These are phyloP conservation scores for Drosophila auraria DNA, from an alignment of 1,140 invertebrate genomes.

Conservation along the genomic window DNA sequence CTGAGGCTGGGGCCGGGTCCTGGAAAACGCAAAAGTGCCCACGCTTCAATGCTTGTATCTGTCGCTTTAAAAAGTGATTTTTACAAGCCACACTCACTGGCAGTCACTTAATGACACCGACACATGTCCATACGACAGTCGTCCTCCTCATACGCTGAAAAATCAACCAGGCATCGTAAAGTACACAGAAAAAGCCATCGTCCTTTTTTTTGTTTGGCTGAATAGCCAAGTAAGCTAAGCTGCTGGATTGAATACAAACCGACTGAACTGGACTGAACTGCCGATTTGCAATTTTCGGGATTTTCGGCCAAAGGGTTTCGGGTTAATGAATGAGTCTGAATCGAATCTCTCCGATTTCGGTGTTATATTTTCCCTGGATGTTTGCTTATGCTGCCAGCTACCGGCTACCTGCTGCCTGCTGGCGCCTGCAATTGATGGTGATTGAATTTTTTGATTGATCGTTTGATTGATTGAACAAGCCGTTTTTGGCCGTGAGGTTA, in stretches of 20 bases:
- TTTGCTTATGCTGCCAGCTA: constrained; percentile 23
- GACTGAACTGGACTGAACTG: constrained; percentile 35
- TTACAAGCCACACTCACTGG: constrained; percentile 49
- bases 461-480: constrained; percentile 74
- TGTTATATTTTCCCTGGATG: constrained; percentile 22
- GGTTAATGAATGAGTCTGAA: constrained; percentile 72
- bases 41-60: constrained; percentile 74
- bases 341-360: constrained; percentile 20
- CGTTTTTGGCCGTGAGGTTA: constrained; percentile 50
- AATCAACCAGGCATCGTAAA: constrained; percentile 41
- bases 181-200: constrained; percentile 35
- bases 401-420: not conserved
- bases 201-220: constrained; percentile 15
- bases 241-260: constrained; percentile 5
- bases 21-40: constrained; percentile 77
- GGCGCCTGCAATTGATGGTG: constrained; percentile 71
- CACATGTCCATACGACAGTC: constrained; percentile 28
- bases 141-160: constrained; percentile 21
- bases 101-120: constrained; percentile 30
- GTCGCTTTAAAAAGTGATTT: constrained; percentile 82
- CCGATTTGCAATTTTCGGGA: constrained; percentile 67
- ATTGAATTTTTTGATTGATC: constrained; percentile 82
- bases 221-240: constrained; percentile 50
- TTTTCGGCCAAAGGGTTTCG: constrained; percentile 55
- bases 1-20: constrained; percentile 1